Evolutionary conservation across 2,113 vertebrate genomes (phyloP).

Genomic region (Rhabdomys dilectus): DNA sequence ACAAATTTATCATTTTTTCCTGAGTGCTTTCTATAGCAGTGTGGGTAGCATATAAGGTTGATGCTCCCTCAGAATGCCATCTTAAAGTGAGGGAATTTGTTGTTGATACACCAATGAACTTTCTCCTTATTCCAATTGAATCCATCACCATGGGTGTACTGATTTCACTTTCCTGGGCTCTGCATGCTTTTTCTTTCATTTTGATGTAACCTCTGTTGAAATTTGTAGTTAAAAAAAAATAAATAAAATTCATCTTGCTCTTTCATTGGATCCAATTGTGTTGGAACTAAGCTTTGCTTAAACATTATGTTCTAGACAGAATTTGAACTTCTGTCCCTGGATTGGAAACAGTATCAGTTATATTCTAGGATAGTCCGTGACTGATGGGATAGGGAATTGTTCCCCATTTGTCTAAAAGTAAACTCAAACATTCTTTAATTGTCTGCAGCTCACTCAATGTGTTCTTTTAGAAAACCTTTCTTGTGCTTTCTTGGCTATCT

Average conservation of each 20-base stretch:
- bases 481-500: slow-evolving; percentile 83
- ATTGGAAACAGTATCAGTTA: slow-evolving; percentile 67
- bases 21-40: not conserved
- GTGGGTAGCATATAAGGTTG: slow-evolving; percentile 29
- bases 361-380: slow-evolving; percentile 73
- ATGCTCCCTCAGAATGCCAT: slow-evolving; percentile 41
- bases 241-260: slow-evolving; percentile 69
- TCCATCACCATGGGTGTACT: slow-evolving; percentile 52
- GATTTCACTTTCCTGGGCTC: slow-evolving; percentile 58
- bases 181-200: slow-evolving; percentile 49
- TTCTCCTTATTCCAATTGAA: slow-evolving; percentile 65
- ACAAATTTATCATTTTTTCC: slow-evolving; percentile 54
- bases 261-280: slow-evolving; percentile 64
- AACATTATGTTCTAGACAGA: slow-evolving; percentile 5
- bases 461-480: slow-evolving; percentile 82
- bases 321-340: slow-evolving; percentile 78
- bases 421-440: slow-evolving; percentile 83
- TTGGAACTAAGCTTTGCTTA: slow-evolving; percentile 64
- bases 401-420: slow-evolving; percentile 84
- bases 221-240: slow-evolving; percentile 50
- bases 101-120: slow-evolving; percentile 52
- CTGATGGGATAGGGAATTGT: slow-evolving; percentile 33
- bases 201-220: slow-evolving; percentile 67
- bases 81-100: slow-evolving; percentile 53
- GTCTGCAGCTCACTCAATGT: slow-evolving; percentile 84